Base-by-base conservation (phyloP, 2,888 invertebrate species). In the Operophtera brumata region DNA sequence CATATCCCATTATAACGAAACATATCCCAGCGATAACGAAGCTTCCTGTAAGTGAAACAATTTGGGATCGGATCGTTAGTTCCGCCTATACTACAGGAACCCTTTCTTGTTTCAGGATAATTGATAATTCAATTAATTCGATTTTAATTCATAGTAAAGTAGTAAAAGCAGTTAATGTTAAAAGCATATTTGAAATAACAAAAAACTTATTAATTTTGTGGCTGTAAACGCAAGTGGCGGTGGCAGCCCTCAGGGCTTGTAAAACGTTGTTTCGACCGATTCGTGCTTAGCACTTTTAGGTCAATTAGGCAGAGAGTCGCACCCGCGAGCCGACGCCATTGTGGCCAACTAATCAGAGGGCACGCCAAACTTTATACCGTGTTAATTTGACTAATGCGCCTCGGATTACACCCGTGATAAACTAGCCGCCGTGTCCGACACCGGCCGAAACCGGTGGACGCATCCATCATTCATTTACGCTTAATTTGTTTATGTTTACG, bases 351-450 rank as follows among this genome's bases (percentile, higher is more conserved):
- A 88, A 87, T 88, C 89, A 89, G 86, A 62, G 80, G 82, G 76
- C 86, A 79, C 84, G 82, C 82, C 86, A 78, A 81, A 82, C 82
- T 88, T 89, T 90, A 89, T 84, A 77, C 83, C 83, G 88, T 90
- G 90, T 90, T 90, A 90, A 90, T 90, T 90, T 90, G 90, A 90
- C 88, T 89, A 90, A 90, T 90, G 90, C 86, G 80, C 75, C 74
- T 74, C 78, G 81, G 82, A 78, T 80, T 76, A 77, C 78, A 79
- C 80, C 70, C 70, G 76, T 79, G 80, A 79, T 86, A 84, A 80
- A 81, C 80, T 77, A 72, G 71, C 64, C 70, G 70, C 69, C 79
- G 65, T 71, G 74, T 73, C 75, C 66, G 65, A 73, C 71, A 70
- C 71, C 65, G 61, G 61, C 68, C 69, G 69, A 75, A 74, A 70